These are phyloP conservation scores for Metopolophium dirhodum DNA, from an alignment of 1,140 invertebrate genomes.

Conservation along the genomic window DNA sequence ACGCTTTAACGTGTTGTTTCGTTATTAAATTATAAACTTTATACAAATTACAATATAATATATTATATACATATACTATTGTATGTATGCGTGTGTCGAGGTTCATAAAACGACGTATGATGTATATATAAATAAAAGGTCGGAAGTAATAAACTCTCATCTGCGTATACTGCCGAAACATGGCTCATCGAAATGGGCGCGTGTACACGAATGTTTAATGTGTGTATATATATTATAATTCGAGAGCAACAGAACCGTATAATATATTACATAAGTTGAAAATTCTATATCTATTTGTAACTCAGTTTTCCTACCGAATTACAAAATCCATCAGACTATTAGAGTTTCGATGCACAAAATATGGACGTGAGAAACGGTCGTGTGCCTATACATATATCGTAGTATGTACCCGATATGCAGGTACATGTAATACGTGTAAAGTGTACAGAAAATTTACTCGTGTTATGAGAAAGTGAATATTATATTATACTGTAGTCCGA, in stretches of 20 bases:
- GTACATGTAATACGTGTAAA: background rate
- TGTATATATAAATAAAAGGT: background rate
- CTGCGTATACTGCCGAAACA: background rate
- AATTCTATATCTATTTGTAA: background rate
- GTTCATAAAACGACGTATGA: slow-evolving; percentile 7
- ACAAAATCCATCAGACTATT: background rate
- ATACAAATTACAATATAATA: background rate
- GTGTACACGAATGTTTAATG: background rate
- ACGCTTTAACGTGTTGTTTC: background rate
- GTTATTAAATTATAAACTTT: slow-evolving; percentile 9
- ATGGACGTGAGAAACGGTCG: background rate
- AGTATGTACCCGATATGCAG: background rate
- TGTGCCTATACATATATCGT: no score
- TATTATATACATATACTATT: no score
- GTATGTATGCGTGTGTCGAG: background rate
- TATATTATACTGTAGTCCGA: background rate
- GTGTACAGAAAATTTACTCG: background rate
- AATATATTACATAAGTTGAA: background rate
- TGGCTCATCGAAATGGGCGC: background rate
- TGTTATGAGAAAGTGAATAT: background rate
- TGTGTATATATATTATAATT: background rate
- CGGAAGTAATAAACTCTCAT: slow-evolving; percentile 19
- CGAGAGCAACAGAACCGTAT: background rate
- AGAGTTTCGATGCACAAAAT: background rate
- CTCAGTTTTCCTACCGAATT: background rate